Base-by-base conservation (phyloP, 2,888 invertebrate genomes). In the Lathronympha strigana region DNA sequence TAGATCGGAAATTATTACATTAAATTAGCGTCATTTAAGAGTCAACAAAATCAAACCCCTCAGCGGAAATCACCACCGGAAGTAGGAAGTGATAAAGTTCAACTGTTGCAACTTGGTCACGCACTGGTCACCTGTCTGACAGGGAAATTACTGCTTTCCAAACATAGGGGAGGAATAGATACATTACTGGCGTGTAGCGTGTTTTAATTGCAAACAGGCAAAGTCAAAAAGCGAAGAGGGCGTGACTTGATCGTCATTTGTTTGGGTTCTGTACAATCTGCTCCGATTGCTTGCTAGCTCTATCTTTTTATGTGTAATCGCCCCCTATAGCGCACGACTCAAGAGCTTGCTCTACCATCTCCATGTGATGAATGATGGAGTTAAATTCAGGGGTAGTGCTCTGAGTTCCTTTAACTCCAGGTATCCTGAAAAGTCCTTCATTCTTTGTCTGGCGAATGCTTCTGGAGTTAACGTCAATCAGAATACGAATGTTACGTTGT, bases 61-160 rank as follows among this genome's bases (percentile, higher is more conserved):
- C 73, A 76, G 76, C 79, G 82, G 83, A 87, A 87, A 83, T 78
- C 81, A 76, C 72, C 72, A 73, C 82, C 84, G 91, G 90, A 91
- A 88, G 81, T 89, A 72, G 87, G 84, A 87, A 88, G 90, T 88
- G 91, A 90, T 92, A 90, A 84, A 88, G 87, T 86, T 88, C 88
- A 88, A 88, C 87, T 87, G 89, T 87, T 87, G 87, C 86, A 79
- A 73, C 81, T 76, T 77, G 80, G 85, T 83, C 89, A 89, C 89
- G 91, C 89, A 75, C 88, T 63, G 71, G 69, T 74, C 86, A 84
- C 86, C 84, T 87, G 86, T 75, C 80, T 67, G 77, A 80, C 78
- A 69, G 71, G 71, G 61, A 83, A 84, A 84, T 86, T 80, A 75
- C 71, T 68, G 72, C 72, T 77, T 76, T 72, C 73, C 76, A 82